Percentiles rank a stretch among this genome's conserved stretches.
phyloP scores from a whole-genome alignment of 2,797 vertebrate genomes.

The Molothrus ater region DNA sequence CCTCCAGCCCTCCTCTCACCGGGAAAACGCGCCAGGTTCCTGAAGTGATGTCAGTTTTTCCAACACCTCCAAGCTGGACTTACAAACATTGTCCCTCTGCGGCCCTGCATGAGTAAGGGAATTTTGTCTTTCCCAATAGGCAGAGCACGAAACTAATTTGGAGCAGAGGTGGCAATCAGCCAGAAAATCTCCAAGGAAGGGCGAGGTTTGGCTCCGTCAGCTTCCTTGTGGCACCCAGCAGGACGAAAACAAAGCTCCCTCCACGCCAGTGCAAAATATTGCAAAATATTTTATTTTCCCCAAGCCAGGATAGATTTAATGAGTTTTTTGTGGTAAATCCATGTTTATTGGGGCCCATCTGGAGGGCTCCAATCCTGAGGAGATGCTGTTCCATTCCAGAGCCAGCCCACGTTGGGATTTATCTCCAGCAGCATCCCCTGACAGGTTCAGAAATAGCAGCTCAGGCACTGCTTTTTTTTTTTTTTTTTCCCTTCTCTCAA shows the following conservation, averaged over 20 bases:
- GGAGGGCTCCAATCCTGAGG: background rate
- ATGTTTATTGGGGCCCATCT: background rate
- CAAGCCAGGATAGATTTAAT: background rate
- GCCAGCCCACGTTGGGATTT: conserved; percentile 22
- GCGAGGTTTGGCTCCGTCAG: background rate
- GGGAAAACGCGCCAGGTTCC: background rate
- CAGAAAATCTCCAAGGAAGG: background rate
- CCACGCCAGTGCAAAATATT: background rate
- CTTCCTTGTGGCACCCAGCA: background rate
- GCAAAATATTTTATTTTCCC: background rate
- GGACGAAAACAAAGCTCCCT: background rate
- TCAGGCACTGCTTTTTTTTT: background rate
- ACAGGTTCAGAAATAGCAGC: conserved; percentile 58
- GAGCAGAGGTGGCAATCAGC: conserved; percentile 30
- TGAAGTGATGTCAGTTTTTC: conserved; percentile 13
- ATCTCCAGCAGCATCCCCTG: conserved; percentile 30
- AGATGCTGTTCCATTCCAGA: background rate
- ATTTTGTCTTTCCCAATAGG: conserved; percentile 45
- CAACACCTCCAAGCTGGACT: background rate
- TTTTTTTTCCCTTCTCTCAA: background rate
- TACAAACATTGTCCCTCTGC: background rate
- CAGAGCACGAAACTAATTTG: background rate
- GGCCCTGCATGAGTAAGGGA: background rate
- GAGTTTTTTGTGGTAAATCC: background rate
- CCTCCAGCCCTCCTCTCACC: background rate